Evolutionary conservation across 2,113 vertebrate species (phyloP).

Genomic region (Pontoporia blainvillei): DNA sequence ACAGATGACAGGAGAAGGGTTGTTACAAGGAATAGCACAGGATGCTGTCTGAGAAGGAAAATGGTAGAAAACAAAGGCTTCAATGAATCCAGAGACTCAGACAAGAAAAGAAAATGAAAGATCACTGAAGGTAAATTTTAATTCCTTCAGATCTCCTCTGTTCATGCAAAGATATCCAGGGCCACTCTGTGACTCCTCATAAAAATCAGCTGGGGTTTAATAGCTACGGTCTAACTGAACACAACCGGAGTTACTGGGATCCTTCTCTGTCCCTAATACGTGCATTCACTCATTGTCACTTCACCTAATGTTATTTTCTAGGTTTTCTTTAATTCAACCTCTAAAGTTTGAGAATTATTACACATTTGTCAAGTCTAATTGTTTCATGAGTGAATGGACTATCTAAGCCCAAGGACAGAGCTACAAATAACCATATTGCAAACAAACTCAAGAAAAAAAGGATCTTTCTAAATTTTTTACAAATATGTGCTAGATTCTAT

Average conservation of each 20-base stretch:
- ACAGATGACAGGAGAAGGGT: slow-evolving; percentile 35
- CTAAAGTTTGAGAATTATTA: neutral
- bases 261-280: neutral
- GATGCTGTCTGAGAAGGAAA: neutral
- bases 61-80: slow-evolving; percentile 3
- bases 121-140: neutral
- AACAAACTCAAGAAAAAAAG: neutral
- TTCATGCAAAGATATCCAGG: neutral
- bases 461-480: neutral
- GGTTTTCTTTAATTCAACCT: neutral
- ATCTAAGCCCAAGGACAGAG: neutral
- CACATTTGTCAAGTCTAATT: neutral
- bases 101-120: slow-evolving; percentile 21
- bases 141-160: neutral
- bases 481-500: neutral
- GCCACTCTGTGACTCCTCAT: neutral
- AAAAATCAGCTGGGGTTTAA: neutral
- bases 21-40: slow-evolving; percentile 19
- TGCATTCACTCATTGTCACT: neutral
- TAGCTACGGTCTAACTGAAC: neutral
- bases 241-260: neutral
- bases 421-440: neutral
- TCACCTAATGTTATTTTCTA: neutral
- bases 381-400: neutral
- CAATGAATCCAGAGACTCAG: neutral